A percentile compares a stretch with the other conserved stretches of the same genome.
phyloP scores from a whole-genome alignment of 2,888 invertebrate species.

The Timandra comae region DNA sequence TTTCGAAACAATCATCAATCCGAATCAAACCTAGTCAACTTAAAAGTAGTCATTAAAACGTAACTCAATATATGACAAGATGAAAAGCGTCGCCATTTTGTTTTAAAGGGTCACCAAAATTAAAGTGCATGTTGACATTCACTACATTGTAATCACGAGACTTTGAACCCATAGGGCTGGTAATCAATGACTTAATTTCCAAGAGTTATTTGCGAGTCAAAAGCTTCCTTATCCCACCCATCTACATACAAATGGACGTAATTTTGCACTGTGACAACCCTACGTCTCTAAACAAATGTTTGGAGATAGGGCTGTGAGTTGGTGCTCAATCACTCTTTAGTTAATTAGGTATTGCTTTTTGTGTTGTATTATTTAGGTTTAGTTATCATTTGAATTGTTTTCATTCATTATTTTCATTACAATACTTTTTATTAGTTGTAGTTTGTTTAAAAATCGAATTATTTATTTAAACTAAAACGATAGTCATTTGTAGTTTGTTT shows the following conservation, averaged over 20 bases:
- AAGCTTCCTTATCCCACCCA: conserved; percentile 31
- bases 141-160: background rate
- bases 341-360: conserved; percentile 2
- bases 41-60: too few relatives aligned
- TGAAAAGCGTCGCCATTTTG: background rate
- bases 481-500: too few relatives aligned
- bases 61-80: too few relatives aligned
- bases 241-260: conserved; percentile 71
- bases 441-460: too few relatives aligned
- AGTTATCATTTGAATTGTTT: too few relatives aligned
- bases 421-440: too few relatives aligned
- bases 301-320: conserved; percentile 40
- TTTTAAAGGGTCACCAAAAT: background rate
- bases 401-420: too few relatives aligned
- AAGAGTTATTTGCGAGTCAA: conserved; percentile 64
- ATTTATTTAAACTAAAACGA: too few relatives aligned
- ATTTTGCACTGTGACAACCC: conserved; percentile 66
- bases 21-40: too few relatives aligned
- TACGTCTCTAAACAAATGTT: conserved; percentile 63
- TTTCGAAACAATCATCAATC: too few relatives aligned
- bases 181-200: conserved; percentile 70
- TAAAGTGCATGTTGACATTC: conserved; percentile 1
- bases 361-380: too few relatives aligned
- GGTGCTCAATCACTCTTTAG: conserved; percentile 13
- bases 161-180: conserved; percentile 22